Evolutionary conservation across 2,797 vertebrate species (phyloP).

Genomic region (Clamator glandarius): DNA sequence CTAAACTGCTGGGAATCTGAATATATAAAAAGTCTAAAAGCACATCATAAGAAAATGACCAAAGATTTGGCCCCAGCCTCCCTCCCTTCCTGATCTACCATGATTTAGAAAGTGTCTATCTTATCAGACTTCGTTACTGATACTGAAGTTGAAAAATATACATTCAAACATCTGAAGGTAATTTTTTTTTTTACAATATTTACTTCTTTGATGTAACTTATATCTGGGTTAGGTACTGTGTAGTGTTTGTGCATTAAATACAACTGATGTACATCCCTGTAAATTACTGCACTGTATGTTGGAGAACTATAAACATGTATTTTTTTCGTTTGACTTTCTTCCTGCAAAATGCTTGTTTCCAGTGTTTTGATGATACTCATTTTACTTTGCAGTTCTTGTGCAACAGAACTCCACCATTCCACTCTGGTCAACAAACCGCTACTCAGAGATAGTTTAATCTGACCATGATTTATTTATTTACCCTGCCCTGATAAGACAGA

Average conservation of each 20-base stretch:
- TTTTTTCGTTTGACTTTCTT: background rate
- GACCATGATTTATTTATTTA: background rate
- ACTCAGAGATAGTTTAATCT: background rate
- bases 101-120: background rate
- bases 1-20: background rate
- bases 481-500: background rate
- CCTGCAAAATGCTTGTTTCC: background rate
- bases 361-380: background rate
- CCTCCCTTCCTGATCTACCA: background rate
- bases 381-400: background rate
- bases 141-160: background rate
- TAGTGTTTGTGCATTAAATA: background rate
- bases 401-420: background rate
- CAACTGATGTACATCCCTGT: background rate
- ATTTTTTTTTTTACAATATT: background rate
- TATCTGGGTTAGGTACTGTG: background rate
- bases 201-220: constrained; percentile 11
- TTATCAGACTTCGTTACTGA: background rate
- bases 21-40: background rate
- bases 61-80: background rate
- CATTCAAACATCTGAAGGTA: background rate
- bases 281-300: background rate
- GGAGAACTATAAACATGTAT: accelerated
- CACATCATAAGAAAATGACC: background rate
- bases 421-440: background rate